Evolutionary conservation across 1,140 invertebrate species (phyloP).

Genomic region (Bombyx mori): DNA sequence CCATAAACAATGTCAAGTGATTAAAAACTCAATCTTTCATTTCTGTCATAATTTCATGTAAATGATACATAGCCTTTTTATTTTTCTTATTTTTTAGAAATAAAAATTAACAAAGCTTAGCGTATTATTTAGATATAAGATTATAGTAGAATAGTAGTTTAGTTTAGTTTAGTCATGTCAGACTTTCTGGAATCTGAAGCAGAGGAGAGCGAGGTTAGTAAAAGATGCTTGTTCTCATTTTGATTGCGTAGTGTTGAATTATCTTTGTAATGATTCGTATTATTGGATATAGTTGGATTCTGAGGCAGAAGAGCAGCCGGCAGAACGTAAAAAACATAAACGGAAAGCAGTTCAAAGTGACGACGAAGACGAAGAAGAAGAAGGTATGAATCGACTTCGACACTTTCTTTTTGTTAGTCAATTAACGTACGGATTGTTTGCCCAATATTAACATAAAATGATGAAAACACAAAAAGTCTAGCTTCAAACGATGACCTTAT

Average conservation of each 20-base stretch:
- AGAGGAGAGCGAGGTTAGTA: constrained; percentile 84
- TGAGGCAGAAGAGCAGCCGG: constrained; percentile 59
- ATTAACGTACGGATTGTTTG: too few species aligned
- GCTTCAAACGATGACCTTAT: too few species aligned
- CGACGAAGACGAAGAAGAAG: constrained; percentile 73
- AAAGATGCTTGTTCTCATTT: constrained; percentile 26
- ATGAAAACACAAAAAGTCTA: too few species aligned
- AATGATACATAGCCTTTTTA: neutral
- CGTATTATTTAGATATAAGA: neutral
- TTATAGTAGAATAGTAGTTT: constrained; percentile 1
- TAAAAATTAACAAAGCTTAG: neutral
- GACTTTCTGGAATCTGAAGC: constrained; percentile 88
- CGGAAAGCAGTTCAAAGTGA: constrained; percentile 66
- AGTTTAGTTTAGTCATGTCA: constrained; percentile 71
- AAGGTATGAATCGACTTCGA: constrained; percentile 39
- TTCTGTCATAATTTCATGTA: constrained; percentile 15
- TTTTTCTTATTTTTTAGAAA: too few species aligned
- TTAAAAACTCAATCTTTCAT: constrained; percentile 11
- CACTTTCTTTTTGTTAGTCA: constrained; percentile 6
- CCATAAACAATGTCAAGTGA: too few species aligned
- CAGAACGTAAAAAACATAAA: constrained; percentile 62
- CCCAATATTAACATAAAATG: too few species aligned
- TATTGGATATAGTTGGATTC: constrained; percentile 52
- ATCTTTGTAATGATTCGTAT: constrained; percentile 7
- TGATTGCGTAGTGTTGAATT: constrained; percentile 26